Evolutionary conservation across 1,140 invertebrate genomes (phyloP), one percentile per base, ranked within the genome.

Genomic region (Bombus vancouverensis): DNA sequence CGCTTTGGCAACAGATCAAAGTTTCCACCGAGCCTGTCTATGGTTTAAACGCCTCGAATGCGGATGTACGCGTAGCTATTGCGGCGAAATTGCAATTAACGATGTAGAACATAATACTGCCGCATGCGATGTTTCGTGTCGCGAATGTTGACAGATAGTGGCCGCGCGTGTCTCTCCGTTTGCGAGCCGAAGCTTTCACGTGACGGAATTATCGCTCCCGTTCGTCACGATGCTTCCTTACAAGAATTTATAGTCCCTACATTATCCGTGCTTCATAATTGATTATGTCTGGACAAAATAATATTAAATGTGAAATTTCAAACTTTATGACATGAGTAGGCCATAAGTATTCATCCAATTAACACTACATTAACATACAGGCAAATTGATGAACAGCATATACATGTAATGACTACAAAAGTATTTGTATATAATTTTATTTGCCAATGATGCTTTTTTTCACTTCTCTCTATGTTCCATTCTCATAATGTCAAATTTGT

Each of bases 71-170:
- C 73, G 59, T 62, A 65, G 15, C n/a, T 59, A 32, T 70, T 80
- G 37, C 65, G 44, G 70, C 78, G 88, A 80, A 89, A 86, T 89
- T 65, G 74, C 73, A 83, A 89, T 89, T 86, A 74, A 89, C 81
- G 70, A 62, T 78, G 74, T 65, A 62, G 57, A 78, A 76, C 71
- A 81, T 89, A 89, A 83, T 79, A 72, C 66, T 34, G 57, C 70
- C 80, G 82, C 88, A 90, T 90, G 89, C 89, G 81, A 90, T 81
- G 42, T 90, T 90, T 83, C 88, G 83, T 90, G 88, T 73, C 81
- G 74, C 88, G 78, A 73, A 71, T 85, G 79, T 90, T 87, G 89
- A 90, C 89, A 87, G 89, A 87, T 80, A 85, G 82, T 62, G 82
- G 84, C 70, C 81, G 79, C 53, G 53, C 81, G 47, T 86, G 85